Percentiles rank a stretch among this genome's conserved stretches.
These are phyloP conservation scores for Halichoeres trimaculatus DNA, from an alignment of 2,113 vertebrate species.

Conservation along the genomic window DNA sequence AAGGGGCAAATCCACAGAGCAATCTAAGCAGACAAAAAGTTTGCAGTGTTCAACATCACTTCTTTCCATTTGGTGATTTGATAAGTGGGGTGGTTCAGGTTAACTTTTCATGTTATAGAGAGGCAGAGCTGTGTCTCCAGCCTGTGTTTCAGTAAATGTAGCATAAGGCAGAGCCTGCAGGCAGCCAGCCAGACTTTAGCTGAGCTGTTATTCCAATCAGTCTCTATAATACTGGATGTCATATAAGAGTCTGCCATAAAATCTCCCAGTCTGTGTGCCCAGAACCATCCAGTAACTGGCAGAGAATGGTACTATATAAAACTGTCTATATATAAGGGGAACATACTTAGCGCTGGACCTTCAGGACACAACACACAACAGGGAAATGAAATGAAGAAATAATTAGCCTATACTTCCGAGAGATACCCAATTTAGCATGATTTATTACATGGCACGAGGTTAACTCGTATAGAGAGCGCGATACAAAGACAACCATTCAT, in stretches of 20 bases:
- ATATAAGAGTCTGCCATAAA: conserved; percentile 47
- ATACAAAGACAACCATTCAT: conserved; percentile 78
- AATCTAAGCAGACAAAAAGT: too few relatives aligned
- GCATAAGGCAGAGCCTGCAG: conserved; percentile 11
- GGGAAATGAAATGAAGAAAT: conserved; percentile 54
- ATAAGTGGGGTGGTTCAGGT: background rate
- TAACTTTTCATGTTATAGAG: background rate
- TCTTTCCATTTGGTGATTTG: too few relatives aligned
- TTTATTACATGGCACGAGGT: conserved; percentile 69
- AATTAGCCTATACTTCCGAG: conserved; percentile 69
- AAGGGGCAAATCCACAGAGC: too few relatives aligned
- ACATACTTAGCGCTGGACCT: conserved; percentile 42
- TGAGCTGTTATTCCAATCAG: conserved; percentile 65
- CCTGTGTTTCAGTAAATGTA: conserved; percentile 23
- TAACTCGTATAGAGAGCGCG: conserved; percentile 57
- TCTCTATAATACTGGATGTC: conserved; percentile 52
- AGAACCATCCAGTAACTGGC: conserved; percentile 28
- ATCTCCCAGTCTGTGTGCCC: conserved; percentile 16
- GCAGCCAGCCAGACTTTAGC: conserved; percentile 37
- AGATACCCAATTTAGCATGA: conserved; percentile 70
- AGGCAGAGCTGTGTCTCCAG: background rate
- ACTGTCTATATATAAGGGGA: conserved; percentile 18
- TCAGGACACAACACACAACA: conserved; percentile 52
- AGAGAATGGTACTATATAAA: conserved; percentile 44
- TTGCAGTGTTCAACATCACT: too few relatives aligned